Conservation (phyloP, 2,888 invertebrate genomes). For the Nesidiocoris tenuis region DNA sequence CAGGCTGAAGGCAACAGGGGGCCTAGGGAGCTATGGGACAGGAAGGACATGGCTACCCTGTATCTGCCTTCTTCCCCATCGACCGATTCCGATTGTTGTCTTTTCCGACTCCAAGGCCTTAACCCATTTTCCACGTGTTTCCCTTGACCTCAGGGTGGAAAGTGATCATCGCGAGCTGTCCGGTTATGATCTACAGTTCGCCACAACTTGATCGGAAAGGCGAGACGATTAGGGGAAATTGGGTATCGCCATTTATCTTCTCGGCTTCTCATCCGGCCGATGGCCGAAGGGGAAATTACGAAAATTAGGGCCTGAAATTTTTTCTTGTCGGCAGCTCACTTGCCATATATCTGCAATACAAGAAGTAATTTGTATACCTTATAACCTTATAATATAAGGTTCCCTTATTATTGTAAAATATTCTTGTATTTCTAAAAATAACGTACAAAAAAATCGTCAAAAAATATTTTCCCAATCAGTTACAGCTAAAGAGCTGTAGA, state of each 20-base stretch:
- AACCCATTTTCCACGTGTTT: background rate
- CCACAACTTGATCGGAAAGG: background rate
- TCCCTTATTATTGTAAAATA: too few relatives aligned
- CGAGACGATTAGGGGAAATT: background rate
- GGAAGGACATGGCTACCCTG: background rate
- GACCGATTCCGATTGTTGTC: background rate
- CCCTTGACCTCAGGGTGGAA: background rate
- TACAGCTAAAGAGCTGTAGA: too few relatives aligned
- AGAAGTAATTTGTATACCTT: too few relatives aligned
- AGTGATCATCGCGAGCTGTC: background rate
- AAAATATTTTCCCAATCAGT: too few relatives aligned
- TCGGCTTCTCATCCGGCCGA: too few relatives aligned
- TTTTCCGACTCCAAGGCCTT: background rate
- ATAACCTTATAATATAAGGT: too few relatives aligned
- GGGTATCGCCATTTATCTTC: background rate
- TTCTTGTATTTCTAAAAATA: too few relatives aligned
- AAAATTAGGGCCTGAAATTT: too few relatives aligned
- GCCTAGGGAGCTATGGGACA: background rate
- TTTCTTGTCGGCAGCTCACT: too few relatives aligned
- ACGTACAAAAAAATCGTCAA: too few relatives aligned
- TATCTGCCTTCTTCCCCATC: background rate
- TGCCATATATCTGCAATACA: too few relatives aligned
- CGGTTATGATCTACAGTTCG: background rate
- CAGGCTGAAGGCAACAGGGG: background rate
- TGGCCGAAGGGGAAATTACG: too few relatives aligned